Evolutionary conservation across 1,140 invertebrate species (phyloP), one percentile per base, ranked within the genome.

Genomic region (Wasmannia auropunctata): DNA sequence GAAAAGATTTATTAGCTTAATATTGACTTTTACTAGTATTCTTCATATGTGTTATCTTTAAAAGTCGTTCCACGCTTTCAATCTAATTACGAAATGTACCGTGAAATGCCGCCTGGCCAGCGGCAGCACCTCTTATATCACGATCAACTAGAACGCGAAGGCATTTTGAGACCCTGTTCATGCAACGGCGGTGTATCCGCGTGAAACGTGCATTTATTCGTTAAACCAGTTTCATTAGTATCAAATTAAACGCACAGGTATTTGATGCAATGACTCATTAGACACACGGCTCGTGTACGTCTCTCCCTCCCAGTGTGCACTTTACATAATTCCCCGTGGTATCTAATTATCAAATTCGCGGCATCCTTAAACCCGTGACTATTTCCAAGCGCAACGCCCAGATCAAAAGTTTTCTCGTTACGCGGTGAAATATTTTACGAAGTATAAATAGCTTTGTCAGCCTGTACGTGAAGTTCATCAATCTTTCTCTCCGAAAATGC

Each of bases 171-270:
- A 31, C 49, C n/a, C 11, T 10, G n/a, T 51, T 54, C 46, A 14
- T 56, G 49, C 65, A 70, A 58, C 10, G 31, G 31, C 28, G 19
- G 22, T 43, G 16, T 69, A 69, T 56, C 34, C 28, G 14, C 34
- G 11, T 56, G 34, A 81, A 69, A 81, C 25, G 28, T n/a, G 28
- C 25, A 37, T 81, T 58, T 69, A 65, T 80, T 22, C 34, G 22
- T 80, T 81, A 81, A 81, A 81, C 79, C 34, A 81, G 79, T 81
- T 81, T 81, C 49, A 65, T 81, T 81, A 72, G 65, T 34, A 54
- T 56, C 51, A 11, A 67, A 3, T 81, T 81, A 81, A 40, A 70
- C 22, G 40, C 6, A n/a, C 37, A 28, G 25, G 16, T 22, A 54
- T 70, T 70, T 51, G 2, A 70, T 81, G 49, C 14, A 81, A 70